phyloP scores from a whole-genome alignment of 2,113 vertebrate species.

The Phodopus roborovskii region DNA sequence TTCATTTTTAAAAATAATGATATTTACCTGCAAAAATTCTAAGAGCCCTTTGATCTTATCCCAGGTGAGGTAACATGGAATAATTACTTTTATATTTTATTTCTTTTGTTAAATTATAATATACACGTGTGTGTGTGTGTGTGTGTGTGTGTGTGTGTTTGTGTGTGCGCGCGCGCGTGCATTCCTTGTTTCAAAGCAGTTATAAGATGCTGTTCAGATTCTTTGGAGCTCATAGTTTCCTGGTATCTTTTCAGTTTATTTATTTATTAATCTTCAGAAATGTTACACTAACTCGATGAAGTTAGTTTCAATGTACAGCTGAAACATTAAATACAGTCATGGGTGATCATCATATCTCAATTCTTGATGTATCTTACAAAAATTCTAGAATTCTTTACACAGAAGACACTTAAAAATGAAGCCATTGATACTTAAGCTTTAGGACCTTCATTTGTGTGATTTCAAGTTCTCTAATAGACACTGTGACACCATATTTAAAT shows the following conservation, averaged over 20 bases:
- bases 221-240: conserved; percentile 78
- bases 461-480: neutral
- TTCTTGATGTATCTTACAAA: conserved; percentile 67
- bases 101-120: conserved; percentile 78
- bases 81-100: conserved; percentile 86
- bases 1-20: conserved; percentile 88
- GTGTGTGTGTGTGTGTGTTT: too few relatives aligned
- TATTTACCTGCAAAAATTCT: conserved; percentile 87
- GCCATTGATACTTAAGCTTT: neutral
- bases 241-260: conserved; percentile 75
- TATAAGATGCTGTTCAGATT: conserved; percentile 23
- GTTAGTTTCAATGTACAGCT: too few relatives aligned
- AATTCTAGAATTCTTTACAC: neutral
- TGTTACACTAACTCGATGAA: too few relatives aligned
- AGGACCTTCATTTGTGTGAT: neutral
- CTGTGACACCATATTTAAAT: neutral
- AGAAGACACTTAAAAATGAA: neutral
- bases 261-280: too few relatives aligned
- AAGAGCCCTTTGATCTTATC: conserved; percentile 86
- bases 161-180: too few relatives aligned
- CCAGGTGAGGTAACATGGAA: conserved; percentile 83
- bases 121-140: too few relatives aligned
- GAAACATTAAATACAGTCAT: conserved; percentile 76
- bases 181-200: conserved; percentile 77
- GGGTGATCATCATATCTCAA: conserved; percentile 70